Conservation (phyloP, 1,140 invertebrate genomes). For the Pseudomyrmex sp. region DNA sequence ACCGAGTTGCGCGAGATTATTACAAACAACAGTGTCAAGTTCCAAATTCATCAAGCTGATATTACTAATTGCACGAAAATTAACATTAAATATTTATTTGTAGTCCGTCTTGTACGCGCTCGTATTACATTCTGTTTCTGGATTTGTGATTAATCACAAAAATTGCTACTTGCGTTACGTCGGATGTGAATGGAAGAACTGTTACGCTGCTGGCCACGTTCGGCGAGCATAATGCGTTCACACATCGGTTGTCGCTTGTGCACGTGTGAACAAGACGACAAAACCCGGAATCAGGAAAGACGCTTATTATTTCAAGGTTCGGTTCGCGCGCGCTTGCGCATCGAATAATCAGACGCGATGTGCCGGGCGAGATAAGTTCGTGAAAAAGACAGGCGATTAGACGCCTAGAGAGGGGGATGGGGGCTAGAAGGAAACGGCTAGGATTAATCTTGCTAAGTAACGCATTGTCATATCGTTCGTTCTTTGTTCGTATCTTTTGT, state of each 20-base stretch:
- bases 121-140: constrained; percentile 24
- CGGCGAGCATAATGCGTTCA: constrained; percentile 70
- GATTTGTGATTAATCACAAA: constrained; percentile 39
- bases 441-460: constrained; percentile 64
- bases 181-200: constrained; percentile 42
- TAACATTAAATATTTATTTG: constrained; percentile 14
- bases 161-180: constrained; percentile 32
- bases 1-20: not conserved
- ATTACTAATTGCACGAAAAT: constrained; percentile 13
- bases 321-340: constrained; percentile 73
- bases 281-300: constrained; percentile 78
- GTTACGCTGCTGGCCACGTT: constrained; percentile 67
- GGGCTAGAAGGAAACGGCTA: constrained; percentile 63
- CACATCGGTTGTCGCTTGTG: constrained; percentile 75
- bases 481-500: constrained; percentile 65
- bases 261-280: constrained; percentile 74
- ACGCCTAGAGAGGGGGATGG: constrained; percentile 30
- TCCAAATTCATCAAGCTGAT: not conserved
- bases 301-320: constrained; percentile 81
- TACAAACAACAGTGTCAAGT: not conserved
- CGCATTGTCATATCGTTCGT: constrained; percentile 52
- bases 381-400: constrained; percentile 70
- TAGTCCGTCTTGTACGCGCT: not conserved
- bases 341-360: constrained; percentile 77
- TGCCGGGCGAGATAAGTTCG: constrained; percentile 74